Conservation (phyloP, 2,113 vertebrate species). For the Anguilla rostrata region DNA sequence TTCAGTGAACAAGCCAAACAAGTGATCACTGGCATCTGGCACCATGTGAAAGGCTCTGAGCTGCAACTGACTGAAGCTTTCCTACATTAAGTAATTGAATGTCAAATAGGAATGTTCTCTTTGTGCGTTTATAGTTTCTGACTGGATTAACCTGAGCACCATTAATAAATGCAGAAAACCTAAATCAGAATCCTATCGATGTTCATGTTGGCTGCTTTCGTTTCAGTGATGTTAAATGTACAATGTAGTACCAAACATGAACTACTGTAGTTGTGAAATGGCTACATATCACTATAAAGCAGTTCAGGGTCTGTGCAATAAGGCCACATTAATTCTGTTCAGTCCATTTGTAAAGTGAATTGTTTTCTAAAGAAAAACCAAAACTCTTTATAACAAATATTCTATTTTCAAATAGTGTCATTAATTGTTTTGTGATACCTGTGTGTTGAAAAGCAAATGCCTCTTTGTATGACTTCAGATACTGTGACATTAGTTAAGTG, state of each 20-base stretch:
- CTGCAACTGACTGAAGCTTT: neutral
- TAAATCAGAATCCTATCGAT: slow-evolving; percentile 11
- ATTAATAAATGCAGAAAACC: slow-evolving; percentile 24
- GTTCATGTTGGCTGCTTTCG: slow-evolving; percentile 43
- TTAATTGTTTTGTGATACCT: slow-evolving; percentile 44
- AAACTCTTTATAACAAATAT: slow-evolving; percentile 32
- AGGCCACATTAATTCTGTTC: slow-evolving; percentile 14
- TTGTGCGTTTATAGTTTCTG: slow-evolving; percentile 34
- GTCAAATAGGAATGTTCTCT: slow-evolving; percentile 27
- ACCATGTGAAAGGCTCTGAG: neutral
- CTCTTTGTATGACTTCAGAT: slow-evolving; percentile 11
- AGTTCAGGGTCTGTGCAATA: slow-evolving; percentile 21
- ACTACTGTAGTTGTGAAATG: neutral
- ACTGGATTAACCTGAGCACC: slow-evolving; percentile 44
- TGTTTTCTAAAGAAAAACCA: slow-evolving; percentile 28
- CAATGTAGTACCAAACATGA: neutral
- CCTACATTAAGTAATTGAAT: slow-evolving; percentile 35
- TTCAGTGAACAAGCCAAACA: neutral
- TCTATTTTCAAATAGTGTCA: slow-evolving; percentile 54
- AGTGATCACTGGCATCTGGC: neutral
- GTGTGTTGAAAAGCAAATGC: slow-evolving; percentile 40
- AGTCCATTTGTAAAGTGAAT: slow-evolving; percentile 30
- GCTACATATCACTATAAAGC: neutral
- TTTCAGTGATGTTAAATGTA: slow-evolving; percentile 8
- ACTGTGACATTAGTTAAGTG: slow-evolving; percentile 10